Base-by-base conservation (phyloP, 2,113 vertebrate species). In the Sprattus sprattus region DNA sequence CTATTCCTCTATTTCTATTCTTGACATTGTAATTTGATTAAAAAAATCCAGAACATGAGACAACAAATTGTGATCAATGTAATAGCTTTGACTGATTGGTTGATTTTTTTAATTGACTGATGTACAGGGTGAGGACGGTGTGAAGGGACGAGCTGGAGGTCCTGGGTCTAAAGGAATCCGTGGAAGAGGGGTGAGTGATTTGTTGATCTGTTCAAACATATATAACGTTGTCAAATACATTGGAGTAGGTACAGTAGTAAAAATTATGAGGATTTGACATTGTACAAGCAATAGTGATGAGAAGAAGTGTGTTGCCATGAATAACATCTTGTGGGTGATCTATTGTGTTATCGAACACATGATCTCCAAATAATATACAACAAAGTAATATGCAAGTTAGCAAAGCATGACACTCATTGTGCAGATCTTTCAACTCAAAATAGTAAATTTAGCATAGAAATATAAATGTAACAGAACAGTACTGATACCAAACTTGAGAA, bases 51-150 rank as follows among this genome's bases (percentile, higher is more conserved):
- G 47, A 49, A 49, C 47, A 49, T 11, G 13, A 49, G 7, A 9
- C 47, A 49, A 49, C 54, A n/a, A 22, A 7, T 20, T 22, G 4
- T 3, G 18, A 60, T 60, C 54, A 22, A 20, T 60, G 18, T 7
- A 20, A 60, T 60, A 0, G 54, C 54, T 60, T 22, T 60, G 54
- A 7, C 54, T 60, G 18, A 20, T 1, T 20, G 4, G 6, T 60
- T 60, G 20, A 60, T 22, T 60, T 20, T 18, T 13, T 28, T 78
- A 16, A 71, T 10, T 4, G 9, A 32, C 11, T 71, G n/a, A 39
- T 39, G 28, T 13, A 83, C 83, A 98, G 96, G 97, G 97, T 82
- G 95, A 97, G 89, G 89, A 84, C 47, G 97, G 97, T n/a, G 85
- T 92, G 32, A 45, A 32, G 0, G 97, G 97, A n/a, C 2, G 20